A percentile compares a stretch with the other conserved stretches of the same genome.
Evolutionary conservation across 2,797 vertebrate species (phyloP).

Genomic region (Diplodus puntazzo): DNA sequence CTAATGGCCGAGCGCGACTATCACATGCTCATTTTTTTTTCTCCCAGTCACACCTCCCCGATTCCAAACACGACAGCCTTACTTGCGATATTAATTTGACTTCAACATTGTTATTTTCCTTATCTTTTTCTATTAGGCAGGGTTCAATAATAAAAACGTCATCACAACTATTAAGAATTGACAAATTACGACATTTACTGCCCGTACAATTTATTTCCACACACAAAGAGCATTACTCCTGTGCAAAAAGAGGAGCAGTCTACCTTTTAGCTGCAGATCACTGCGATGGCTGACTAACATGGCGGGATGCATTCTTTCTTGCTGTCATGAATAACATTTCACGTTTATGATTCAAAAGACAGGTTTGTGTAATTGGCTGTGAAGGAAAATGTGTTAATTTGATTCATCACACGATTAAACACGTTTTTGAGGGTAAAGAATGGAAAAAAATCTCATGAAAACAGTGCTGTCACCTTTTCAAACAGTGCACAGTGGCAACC

Average conservation of each 20-base stretch:
- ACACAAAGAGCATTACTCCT: conserved; percentile 71
- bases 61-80: conserved; percentile 48
- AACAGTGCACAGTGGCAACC: not conserved
- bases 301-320: not conserved
- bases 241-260: conserved; percentile 36
- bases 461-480: not conserved
- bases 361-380: not conserved
- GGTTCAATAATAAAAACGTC: conserved; percentile 81
- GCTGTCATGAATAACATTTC: not conserved
- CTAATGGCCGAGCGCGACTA: conserved; percentile 27
- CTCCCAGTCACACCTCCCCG: conserved; percentile 35
- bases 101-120: conserved; percentile 72
- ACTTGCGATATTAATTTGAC: conserved; percentile 68
- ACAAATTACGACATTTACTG: conserved; percentile 78
- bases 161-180: conserved; percentile 69
- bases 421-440: not conserved
- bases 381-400: not conserved
- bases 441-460: not conserved
- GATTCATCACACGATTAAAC: not conserved
- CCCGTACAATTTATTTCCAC: conserved; percentile 64
- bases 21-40: conserved; percentile 44
- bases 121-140: conserved; percentile 79
- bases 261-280: conserved; percentile 25
- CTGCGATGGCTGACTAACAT: conserved; percentile 19
- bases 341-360: not conserved